Percentiles rank a stretch among this genome's conserved stretches.
phyloP scores from a whole-genome alignment of 2,797 vertebrate genomes.

The Mus minutoides region DNA sequence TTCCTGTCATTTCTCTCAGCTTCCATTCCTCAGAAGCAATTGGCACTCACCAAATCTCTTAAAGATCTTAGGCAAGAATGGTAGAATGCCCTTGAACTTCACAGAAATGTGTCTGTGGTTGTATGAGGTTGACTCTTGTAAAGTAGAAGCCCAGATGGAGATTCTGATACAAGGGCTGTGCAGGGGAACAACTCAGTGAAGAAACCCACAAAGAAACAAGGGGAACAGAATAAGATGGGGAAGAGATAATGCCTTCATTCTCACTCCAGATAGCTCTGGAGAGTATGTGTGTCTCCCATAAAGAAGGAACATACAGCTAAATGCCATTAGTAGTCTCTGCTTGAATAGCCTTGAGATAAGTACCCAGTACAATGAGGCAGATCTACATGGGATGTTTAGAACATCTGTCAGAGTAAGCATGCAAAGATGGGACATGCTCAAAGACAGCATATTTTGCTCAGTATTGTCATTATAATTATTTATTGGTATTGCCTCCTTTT shows the following conservation, averaged over 20 bases:
- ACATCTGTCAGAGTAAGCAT: neutral
- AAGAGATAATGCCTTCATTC: neutral
- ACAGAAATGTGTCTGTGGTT: constrained; percentile 10
- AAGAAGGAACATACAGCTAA: neutral
- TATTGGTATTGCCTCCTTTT: neutral
- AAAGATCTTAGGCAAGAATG: neutral
- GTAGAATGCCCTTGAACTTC: neutral
- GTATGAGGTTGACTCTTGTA: neutral
- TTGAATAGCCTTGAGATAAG: neutral
- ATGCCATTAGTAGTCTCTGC: neutral
- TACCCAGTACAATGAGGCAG: neutral
- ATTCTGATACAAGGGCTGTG: neutral
- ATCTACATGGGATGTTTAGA: neutral
- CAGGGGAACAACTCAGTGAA: neutral
- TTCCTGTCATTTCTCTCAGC: neutral
- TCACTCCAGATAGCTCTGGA: neutral
- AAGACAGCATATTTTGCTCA: neutral
- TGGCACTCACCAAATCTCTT: neutral
- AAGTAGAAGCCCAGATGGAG: neutral
- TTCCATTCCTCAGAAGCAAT: constrained; percentile 56
- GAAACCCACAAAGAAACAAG: neutral
- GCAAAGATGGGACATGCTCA: neutral
- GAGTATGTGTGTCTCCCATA: neutral
- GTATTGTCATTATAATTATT: neutral
- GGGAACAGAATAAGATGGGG: neutral